Evolutionary conservation across 1,140 invertebrate genomes (phyloP).

Genomic region (Drosophila ambigua): DNA sequence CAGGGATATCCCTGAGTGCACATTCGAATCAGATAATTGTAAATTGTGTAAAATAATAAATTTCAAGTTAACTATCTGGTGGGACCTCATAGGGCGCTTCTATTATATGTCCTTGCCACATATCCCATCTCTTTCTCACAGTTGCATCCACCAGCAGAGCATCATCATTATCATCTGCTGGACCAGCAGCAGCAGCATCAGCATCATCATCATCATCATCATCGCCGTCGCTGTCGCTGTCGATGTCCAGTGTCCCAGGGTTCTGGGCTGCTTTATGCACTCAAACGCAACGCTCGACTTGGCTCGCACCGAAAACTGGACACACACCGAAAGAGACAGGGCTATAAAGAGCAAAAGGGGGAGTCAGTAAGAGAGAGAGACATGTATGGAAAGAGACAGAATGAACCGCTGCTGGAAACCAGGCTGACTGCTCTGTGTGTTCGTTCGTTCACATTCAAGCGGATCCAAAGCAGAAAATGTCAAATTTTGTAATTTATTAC

Average conservation of each 20-base stretch:
- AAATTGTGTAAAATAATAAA: conserved; percentile 83
- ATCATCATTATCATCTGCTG: conserved; percentile 19
- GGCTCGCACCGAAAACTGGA: conserved; percentile 40
- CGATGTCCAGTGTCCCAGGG: conserved; percentile 50
- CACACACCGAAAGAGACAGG: conserved; percentile 45
- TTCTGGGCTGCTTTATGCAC: conserved; percentile 48
- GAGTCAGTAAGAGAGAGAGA: conserved; percentile 3
- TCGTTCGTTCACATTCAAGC: conserved; percentile 60
- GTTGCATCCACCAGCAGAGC: conserved; percentile 30
- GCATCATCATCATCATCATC: conserved; percentile 24
- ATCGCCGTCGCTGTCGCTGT: conserved; percentile 37
- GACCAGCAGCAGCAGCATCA: conserved; percentile 11
- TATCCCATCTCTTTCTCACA: neutral
- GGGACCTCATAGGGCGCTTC: conserved; percentile 72
- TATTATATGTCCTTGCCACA: conserved; percentile 40
- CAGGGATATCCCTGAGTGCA: conserved; percentile 41
- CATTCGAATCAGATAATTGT: conserved; percentile 83
- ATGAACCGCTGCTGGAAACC: conserved; percentile 12
- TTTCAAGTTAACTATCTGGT: conserved; percentile 78
- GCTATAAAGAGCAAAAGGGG: neutral
- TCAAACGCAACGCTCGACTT: conserved; percentile 45
- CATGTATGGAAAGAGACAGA: conserved; percentile 6
- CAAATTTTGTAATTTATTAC: conserved; percentile 84
- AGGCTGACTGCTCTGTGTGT: conserved; percentile 7
- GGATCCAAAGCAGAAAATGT: conserved; percentile 84